Evolutionary conservation across 2,797 vertebrate genomes (phyloP).

Genomic region (Myripristis murdjan): DNA sequence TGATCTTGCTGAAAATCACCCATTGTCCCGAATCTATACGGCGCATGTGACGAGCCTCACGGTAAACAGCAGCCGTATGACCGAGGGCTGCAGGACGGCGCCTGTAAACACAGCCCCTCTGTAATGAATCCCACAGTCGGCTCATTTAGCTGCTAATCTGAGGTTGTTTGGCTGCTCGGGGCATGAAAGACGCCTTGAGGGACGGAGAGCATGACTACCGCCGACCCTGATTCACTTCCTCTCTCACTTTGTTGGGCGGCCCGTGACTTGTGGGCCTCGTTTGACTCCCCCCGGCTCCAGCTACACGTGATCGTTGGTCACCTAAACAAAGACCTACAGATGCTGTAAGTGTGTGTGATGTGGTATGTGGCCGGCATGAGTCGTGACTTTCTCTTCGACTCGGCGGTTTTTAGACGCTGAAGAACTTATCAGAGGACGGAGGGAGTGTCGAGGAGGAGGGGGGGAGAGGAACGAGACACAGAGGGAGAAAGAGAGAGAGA

Average conservation of each 20-base stretch:
- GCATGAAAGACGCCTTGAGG: slow-evolving; percentile 40
- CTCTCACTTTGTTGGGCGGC: slow-evolving; percentile 28
- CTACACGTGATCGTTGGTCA: slow-evolving; percentile 52
- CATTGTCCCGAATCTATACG: neutral
- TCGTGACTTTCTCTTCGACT: slow-evolving; percentile 10
- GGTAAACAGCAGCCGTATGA: slow-evolving; percentile 42
- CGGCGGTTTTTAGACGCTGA: neutral
- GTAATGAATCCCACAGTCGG: slow-evolving; percentile 61
- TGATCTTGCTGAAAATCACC: slow-evolving; percentile 7
- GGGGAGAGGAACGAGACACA: neutral
- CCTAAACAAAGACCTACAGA: slow-evolving; percentile 49
- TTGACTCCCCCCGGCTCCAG: neutral
- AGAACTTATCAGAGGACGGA: neutral
- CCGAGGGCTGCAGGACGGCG: slow-evolving; percentile 19
- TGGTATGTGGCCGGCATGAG: neutral
- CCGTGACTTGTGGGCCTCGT: slow-evolving; percentile 49
- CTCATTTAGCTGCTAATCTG: slow-evolving; percentile 68
- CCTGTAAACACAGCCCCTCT: slow-evolving; percentile 39
- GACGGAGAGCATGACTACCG: slow-evolving; percentile 35
- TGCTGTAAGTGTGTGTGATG: slow-evolving; percentile 13
- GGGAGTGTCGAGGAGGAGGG: neutral
- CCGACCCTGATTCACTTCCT: slow-evolving; percentile 33
- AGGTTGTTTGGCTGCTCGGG: slow-evolving; percentile 35
- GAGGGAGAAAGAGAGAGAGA: neutral
- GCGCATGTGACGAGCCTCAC: slow-evolving; percentile 58